phyloP scores from a whole-genome alignment of 92 coral and sea anemone genomes.

The Blastomussa wellsi region DNA sequence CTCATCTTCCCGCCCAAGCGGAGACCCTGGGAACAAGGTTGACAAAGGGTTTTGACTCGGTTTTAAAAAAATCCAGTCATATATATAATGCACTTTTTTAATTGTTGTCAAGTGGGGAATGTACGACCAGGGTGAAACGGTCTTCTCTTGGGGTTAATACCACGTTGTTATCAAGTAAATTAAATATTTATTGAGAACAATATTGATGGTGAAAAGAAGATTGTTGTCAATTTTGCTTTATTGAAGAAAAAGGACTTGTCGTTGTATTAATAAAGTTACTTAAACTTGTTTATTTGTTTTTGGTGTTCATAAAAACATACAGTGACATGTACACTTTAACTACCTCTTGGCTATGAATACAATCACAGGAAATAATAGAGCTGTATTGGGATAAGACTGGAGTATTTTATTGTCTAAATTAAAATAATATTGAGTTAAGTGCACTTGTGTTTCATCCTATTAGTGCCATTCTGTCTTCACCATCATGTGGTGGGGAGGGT shows the following conservation, averaged over 20 bases:
- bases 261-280: neutral
- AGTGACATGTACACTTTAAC: no score
- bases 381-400: neutral
- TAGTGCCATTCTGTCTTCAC: constrained; percentile 12
- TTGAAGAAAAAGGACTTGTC: neutral
- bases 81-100: neutral
- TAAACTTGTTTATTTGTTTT: neutral
- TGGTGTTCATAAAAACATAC: no score
- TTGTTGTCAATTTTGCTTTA: neutral
- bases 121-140: constrained; percentile 42
- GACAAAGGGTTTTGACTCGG: no score
- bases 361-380: no score
- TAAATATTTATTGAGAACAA: neutral
- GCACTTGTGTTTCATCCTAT: neutral
- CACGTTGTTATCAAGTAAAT: no score
- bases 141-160: constrained; percentile 56
- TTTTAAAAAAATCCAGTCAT: no score
- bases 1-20: no score
- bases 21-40: no score
- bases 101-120: constrained; percentile 49
- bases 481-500: constrained; percentile 32
- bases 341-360: neutral
- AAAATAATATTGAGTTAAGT: neutral
- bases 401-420: neutral
- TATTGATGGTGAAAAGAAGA: neutral